Evolutionary conservation across 2,113 vertebrate genomes (phyloP), one percentile per base, ranked within the genome.

Genomic region (Antennarius striatus): DNA sequence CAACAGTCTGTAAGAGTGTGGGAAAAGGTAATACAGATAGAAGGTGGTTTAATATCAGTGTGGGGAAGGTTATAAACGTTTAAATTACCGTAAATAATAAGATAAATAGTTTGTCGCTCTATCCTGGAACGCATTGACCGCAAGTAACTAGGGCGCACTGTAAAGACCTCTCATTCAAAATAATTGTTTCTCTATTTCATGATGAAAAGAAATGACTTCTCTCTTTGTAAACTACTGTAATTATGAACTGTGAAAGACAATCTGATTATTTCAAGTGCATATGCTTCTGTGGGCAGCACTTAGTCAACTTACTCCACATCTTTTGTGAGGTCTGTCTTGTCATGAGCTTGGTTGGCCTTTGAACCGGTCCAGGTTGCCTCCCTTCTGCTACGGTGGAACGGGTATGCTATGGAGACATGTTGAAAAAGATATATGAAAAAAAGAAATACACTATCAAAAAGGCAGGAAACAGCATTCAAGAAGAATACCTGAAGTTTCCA

Each of bases 301-400:
- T 42, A 15, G 11, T 50, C n/a, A 57, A 90, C 91, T 89, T 85
- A 94, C 77, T 74, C 50, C 2, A 79, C 75, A 68, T 86, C 81
- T 81, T 94, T 96, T 80, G 72, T 48, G 16, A 68, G 7, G 16
- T 85, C 71, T n/a, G 73, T 73, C 68, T 92, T 90, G 22, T 88
- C 89, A 80, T 93, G 92, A 66, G 87, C 91, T 57, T 93, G 79
- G 0, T 90, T 77, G 1, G 82, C 89, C 60, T 87, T 89, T 76
- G 92, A 91, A 67, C 90, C 88, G 4, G 78, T 84, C 94, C 93
- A 91, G 64, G 85, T 82, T 30, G 81, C 64, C 29, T 91, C 90
- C 59, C 54, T 82, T 29, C 55, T 55, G 50, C 82, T 64, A 68
- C 78, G 86, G 12, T 77, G 80, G 22, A 88, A 48, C 46, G 91